Base-by-base conservation (phyloP, 2,888 invertebrate genomes). In the Fabriciana adippe region DNA sequence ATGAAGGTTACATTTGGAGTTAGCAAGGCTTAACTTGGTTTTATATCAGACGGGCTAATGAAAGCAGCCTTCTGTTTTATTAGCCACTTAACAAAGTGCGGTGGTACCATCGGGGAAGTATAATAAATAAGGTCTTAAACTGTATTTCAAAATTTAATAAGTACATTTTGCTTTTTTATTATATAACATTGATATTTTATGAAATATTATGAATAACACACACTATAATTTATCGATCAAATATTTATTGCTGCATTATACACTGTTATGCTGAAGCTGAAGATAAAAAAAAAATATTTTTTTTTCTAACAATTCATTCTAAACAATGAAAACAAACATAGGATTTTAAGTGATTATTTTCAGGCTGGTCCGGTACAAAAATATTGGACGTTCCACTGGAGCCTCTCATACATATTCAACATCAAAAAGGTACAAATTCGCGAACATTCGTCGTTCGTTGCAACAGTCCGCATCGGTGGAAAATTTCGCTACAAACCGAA, bases 51-150 rank as follows among this genome's bases (percentile, higher is more conserved):
- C 72, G 71, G 77, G 81, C 84, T 88, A 89, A 90, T 90, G 85
- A 90, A 88, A 87, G 84, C 83, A 83, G 81, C 86, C 85, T 85
- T 81, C 86, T 85, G 85, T 87, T 90, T 90, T 88, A 91, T 86
- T 83, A 86, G 80, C 79, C 82, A 82, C 83, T 87, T 83, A 82
- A 85, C 80, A 79, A 78, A 77, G 74, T 77, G 79, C 81, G 79
- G 68, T 63, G 59, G 67, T 68, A 65, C 68, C 65, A 68, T 21
- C 64, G 51, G 41, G 64, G 57, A 54, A 59, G 63, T 63, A 64
- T 66, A 57, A 45, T 57, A 65, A 65, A 65, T 65, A 64, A 56
- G 21, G 11, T 3, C 16, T 11, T 41, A 26, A 62, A 45, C 13
- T 26, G 35, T 51, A 35, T 51, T 51, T 31, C 15, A 51, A 61